phyloP scores from a whole-genome alignment of 2,888 invertebrate species.

The Papilio demoleus region DNA sequence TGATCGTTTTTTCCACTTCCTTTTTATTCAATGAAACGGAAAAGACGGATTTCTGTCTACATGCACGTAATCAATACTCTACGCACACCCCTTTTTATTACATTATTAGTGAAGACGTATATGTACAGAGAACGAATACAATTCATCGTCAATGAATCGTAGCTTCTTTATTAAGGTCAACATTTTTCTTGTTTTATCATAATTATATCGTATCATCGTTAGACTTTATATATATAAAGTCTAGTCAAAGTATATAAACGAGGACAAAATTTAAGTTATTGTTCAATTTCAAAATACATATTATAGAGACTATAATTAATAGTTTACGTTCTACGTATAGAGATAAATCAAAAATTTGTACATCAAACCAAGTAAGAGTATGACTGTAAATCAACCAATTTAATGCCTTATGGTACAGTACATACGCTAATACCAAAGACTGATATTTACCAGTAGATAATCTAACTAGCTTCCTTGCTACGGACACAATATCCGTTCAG shows the following conservation, averaged over 20 bases:
- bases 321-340: not conserved
- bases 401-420: not conserved
- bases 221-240: no score
- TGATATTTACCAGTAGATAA: not conserved
- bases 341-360: no score
- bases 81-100: conserved; percentile 60
- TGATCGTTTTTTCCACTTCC: conserved; percentile 78
- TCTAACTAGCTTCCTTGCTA: not conserved
- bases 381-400: not conserved
- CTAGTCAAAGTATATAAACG: no score
- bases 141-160: not conserved
- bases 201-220: no score
- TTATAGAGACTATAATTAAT: not conserved
- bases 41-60: conserved; percentile 67
- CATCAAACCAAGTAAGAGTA: no score
- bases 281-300: no score
- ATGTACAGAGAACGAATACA: conserved; percentile 26
- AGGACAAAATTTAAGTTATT: no score
- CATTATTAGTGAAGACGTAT: conserved; percentile 44
- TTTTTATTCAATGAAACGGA: conserved; percentile 66
- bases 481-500: not conserved
- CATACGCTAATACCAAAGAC: not conserved
- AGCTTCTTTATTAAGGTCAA: not conserved
- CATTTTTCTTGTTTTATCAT: no score
- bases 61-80: conserved; percentile 67